A percentile compares a stretch with the other conserved stretches of the same genome.
phyloP scores from a whole-genome alignment of 2,113 vertebrate genomes.

The Lycaon pictus region DNA sequence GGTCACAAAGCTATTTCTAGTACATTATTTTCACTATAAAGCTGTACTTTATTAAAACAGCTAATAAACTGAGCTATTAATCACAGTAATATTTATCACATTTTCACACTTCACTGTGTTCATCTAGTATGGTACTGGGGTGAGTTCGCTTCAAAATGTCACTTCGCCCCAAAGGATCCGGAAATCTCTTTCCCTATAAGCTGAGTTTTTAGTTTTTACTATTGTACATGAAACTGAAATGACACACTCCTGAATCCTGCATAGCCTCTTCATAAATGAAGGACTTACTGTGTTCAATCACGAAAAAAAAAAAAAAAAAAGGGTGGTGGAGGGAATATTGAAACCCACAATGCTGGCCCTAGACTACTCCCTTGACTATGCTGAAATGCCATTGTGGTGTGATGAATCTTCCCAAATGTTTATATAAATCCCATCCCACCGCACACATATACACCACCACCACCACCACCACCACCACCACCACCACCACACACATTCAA shows the following conservation, averaged over 20 bases:
- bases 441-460: too few relatives aligned
- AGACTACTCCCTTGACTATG: not conserved
- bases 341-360: not conserved
- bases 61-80: conserved; percentile 72
- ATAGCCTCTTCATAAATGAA: conserved; percentile 28
- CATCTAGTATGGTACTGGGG: not conserved
- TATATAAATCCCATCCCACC: not conserved
- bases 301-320: too few relatives aligned
- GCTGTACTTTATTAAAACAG: conserved; percentile 67
- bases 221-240: not conserved
- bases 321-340: not conserved
- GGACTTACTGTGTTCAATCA: not conserved
- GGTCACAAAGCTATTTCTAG: not conserved
- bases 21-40: conserved; percentile 54
- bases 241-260: not conserved
- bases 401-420: not conserved
- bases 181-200: not conserved
- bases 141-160: not conserved
- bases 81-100: not conserved
- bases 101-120: not conserved
- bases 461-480: too few relatives aligned
- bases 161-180: not conserved
- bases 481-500: not conserved
- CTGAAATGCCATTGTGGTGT: not conserved
- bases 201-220: not conserved